phyloP scores from a whole-genome alignment of 2,888 invertebrate species.

The Incurvaria masculella region DNA sequence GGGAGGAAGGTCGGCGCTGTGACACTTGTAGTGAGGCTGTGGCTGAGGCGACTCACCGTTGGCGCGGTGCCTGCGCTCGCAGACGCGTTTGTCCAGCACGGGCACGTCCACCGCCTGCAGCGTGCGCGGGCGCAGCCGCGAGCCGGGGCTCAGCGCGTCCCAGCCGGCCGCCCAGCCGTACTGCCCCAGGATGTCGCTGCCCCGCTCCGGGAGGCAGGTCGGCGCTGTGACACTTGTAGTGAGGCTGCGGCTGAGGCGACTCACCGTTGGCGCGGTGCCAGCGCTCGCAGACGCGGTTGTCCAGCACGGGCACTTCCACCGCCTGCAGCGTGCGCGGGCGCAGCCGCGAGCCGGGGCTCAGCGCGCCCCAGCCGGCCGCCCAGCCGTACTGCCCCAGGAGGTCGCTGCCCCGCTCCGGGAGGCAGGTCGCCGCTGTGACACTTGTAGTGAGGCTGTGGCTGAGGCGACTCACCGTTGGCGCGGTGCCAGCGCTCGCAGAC shows the following conservation, averaged over 20 bases:
- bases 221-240: slow-evolving; percentile 49
- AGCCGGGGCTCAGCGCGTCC: slow-evolving; percentile 74
- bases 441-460: too few species aligned
- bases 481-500: slow-evolving; percentile 65
- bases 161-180: slow-evolving; percentile 80
- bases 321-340: slow-evolving; percentile 88
- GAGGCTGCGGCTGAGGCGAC: too few species aligned
- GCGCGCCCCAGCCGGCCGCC: slow-evolving; percentile 92
- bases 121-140: slow-evolving; percentile 73
- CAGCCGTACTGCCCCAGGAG: slow-evolving; percentile 89
- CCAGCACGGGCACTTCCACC: slow-evolving; percentile 90
- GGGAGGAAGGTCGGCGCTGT: slow-evolving; percentile 86
- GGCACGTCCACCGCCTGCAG: slow-evolving; percentile 79
- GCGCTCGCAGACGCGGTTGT: slow-evolving; percentile 70
- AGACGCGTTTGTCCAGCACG: slow-evolving; percentile 70
- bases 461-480: slow-evolving; percentile 57
- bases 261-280: slow-evolving; percentile 64
- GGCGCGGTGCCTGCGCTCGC: slow-evolving; percentile 44
- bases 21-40: too few species aligned
- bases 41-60: too few species aligned
- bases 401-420: slow-evolving; percentile 86
- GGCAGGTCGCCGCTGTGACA: slow-evolving; percentile 75
- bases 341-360: slow-evolving; percentile 78
- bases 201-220: slow-evolving; percentile 75
- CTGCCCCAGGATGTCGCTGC: slow-evolving; percentile 74